phyloP scores from a whole-genome alignment of 2,113 vertebrate species.

The Colius striatus region DNA sequence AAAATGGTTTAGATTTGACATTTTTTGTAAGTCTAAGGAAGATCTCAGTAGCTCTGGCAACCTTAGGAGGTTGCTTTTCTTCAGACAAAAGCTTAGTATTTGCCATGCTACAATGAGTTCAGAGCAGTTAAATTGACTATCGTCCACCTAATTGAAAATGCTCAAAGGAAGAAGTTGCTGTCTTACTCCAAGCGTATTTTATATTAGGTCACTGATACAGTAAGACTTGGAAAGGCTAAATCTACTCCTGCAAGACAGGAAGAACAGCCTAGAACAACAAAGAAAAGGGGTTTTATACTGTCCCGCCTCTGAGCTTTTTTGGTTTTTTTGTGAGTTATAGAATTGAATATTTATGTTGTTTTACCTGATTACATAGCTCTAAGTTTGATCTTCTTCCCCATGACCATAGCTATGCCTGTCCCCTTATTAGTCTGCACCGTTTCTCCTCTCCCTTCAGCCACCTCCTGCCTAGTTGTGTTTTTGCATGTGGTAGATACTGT shows the following conservation, averaged over 20 bases:
- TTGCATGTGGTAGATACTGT: background rate
- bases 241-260: background rate
- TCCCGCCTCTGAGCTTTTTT: no score
- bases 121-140: background rate
- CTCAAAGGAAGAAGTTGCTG: background rate
- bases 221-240: background rate
- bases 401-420: background rate
- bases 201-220: background rate
- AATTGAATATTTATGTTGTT: background rate
- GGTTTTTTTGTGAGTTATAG: background rate
- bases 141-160: background rate
- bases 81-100: background rate
- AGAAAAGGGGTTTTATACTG: background rate
- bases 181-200: background rate
- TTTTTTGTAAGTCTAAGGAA: background rate
- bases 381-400: background rate
- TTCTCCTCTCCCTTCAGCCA: background rate
- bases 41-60: background rate
- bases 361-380: background rate
- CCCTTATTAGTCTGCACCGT: rapidly evolving
- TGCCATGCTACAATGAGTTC: background rate
- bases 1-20: rapidly evolving
- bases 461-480: background rate
- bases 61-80: background rate
- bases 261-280: background rate